Evolutionary conservation across 2,888 invertebrate genomes (phyloP).

Genomic region (Sarcophaga caerulescens): DNA sequence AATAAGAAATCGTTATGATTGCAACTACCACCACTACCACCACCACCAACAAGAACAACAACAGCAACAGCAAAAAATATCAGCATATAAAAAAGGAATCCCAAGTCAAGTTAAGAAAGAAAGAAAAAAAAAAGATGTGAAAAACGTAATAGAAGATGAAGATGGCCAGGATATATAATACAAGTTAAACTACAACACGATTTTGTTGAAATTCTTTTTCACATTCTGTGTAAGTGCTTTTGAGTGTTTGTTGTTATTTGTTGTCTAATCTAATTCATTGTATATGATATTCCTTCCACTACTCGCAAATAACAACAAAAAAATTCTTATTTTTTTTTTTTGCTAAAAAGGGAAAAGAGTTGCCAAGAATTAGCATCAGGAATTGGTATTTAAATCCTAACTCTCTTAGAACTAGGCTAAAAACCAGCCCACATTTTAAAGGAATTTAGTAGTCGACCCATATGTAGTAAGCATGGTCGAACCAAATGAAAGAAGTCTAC

Average conservation of each 20-base stretch:
- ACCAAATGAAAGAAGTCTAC: no score
- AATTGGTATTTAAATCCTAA: no score
- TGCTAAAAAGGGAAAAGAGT: conserved; percentile 11
- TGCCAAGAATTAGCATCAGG: conserved; percentile 22
- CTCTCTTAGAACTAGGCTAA: no score
- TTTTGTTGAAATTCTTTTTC: conserved; percentile 55
- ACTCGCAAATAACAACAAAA: neutral
- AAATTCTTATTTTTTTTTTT: conserved; percentile 15
- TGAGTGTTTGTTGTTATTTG: conserved; percentile 56
- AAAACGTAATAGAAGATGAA: neutral
- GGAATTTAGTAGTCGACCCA: no score
- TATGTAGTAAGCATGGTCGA: no score
- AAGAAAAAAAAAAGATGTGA: conserved; percentile 10
- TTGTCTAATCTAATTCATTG: conserved; percentile 66
- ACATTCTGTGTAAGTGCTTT: conserved; percentile 42
- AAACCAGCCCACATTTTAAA: no score
- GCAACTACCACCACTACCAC: conserved; percentile 7
- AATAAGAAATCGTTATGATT: conserved; percentile 64
- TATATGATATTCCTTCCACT: conserved; percentile 53
- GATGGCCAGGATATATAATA: conserved; percentile 61
- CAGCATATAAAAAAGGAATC: conserved; percentile 4
- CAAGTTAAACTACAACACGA: conserved; percentile 64
- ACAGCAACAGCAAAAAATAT: no score
- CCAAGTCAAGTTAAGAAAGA: neutral
- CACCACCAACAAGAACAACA: neutral